These are phyloP conservation scores for Ephestia elutella DNA, from an alignment of 1,140 invertebrate species.

Conservation along the genomic window DNA sequence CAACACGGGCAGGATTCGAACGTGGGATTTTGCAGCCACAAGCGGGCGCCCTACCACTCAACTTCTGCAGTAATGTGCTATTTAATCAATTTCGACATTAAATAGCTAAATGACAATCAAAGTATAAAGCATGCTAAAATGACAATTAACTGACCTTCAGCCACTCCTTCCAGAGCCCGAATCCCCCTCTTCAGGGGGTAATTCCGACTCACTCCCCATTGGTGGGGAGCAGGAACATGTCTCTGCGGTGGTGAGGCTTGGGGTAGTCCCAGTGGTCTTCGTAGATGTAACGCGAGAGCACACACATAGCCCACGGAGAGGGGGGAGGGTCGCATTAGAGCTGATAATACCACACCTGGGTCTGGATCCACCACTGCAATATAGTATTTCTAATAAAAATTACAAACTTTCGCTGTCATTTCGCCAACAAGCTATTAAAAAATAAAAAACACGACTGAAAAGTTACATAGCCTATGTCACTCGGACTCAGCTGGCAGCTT, in stretches of 20 bases:
- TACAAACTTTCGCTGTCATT: not conserved
- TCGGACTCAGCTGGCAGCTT: too few relatives aligned
- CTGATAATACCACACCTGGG: conserved; percentile 41
- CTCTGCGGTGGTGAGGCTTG: conserved; percentile 15
- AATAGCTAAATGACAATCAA: too few relatives aligned
- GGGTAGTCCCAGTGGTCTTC: conserved; percentile 31
- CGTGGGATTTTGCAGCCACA: too few relatives aligned
- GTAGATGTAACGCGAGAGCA: conserved; percentile 47
- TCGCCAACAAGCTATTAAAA: too few relatives aligned
- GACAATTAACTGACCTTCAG: conserved; percentile 22
- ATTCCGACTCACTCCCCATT: too few relatives aligned
- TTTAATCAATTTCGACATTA: too few relatives aligned
- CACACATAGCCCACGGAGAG: conserved; percentile 29
- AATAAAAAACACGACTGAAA: too few relatives aligned
- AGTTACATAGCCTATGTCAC: too few relatives aligned
- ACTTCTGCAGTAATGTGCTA: too few relatives aligned
- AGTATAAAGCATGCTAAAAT: too few relatives aligned
- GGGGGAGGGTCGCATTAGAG: conserved; percentile 42
- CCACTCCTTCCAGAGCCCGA: conserved; percentile 37
- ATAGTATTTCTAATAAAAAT: not conserved
- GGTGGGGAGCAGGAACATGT: not conserved
- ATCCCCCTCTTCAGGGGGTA: conserved; percentile 20
- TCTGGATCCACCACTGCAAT: conserved; percentile 42
- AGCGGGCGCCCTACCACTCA: too few relatives aligned
- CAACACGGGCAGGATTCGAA: too few relatives aligned